phyloP scores from a whole-genome alignment of 2,888 invertebrate genomes.

The Dynastes tityus region DNA sequence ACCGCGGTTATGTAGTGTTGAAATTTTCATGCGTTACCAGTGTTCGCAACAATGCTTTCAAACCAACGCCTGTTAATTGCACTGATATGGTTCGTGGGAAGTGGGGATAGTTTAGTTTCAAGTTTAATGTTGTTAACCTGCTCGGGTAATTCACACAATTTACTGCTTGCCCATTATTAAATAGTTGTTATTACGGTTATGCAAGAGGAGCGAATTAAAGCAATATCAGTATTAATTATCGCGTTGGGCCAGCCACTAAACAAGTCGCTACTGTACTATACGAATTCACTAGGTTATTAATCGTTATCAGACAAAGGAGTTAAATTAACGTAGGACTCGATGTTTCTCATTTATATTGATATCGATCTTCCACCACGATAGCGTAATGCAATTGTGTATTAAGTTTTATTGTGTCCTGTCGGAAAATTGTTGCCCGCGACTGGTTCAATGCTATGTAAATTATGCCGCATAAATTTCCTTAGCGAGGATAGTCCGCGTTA shows the following conservation, averaged over 20 bases:
- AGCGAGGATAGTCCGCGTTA: not conserved
- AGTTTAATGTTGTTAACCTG: slow-evolving; percentile 7
- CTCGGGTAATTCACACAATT: not conserved
- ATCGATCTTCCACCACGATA: slow-evolving; percentile 7
- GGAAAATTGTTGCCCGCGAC: slow-evolving; percentile 4
- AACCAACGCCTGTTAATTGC: slow-evolving; percentile 15
- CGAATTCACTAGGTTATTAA: slow-evolving; percentile 30
- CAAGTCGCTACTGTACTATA: slow-evolving; percentile 38
- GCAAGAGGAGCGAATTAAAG: slow-evolving; percentile 17
- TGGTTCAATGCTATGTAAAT: slow-evolving; percentile 1
- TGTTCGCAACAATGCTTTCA: not conserved
- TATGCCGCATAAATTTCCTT: not conserved
- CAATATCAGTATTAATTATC: slow-evolving; percentile 44
- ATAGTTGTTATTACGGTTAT: slow-evolving; percentile 27
- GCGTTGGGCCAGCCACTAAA: slow-evolving; percentile 37
- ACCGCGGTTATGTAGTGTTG: not conserved
- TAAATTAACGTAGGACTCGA: slow-evolving; percentile 30
- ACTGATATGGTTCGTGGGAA: not conserved
- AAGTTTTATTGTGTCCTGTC: slow-evolving; percentile 20
- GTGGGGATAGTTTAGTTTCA: not conserved
- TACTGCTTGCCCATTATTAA: slow-evolving; percentile 33
- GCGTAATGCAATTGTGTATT: not conserved
- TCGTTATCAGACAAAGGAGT: slow-evolving; percentile 43
- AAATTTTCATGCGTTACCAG: not conserved
- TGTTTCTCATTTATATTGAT: slow-evolving; percentile 36